These are phyloP conservation scores for Peribatodes rhomboidaria DNA, from an alignment of 2,888 invertebrate species.

Conservation along the genomic window DNA sequence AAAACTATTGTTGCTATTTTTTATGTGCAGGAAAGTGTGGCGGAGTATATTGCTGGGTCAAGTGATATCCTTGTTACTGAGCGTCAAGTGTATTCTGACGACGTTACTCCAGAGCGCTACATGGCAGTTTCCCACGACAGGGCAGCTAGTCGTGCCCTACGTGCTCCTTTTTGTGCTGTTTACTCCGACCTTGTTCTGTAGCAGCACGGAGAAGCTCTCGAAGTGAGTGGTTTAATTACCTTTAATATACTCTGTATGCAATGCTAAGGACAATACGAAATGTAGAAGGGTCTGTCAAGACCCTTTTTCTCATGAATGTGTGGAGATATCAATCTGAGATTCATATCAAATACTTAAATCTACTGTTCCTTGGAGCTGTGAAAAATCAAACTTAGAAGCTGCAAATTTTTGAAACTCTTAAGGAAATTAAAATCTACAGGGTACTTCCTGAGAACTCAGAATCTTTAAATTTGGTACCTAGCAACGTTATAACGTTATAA, in stretches of 20 bases:
- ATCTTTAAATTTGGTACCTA: too few relatives aligned
- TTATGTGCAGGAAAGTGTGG: conserved; percentile 89
- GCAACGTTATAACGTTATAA: background rate
- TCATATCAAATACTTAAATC: too few relatives aligned
- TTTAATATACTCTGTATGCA: background rate
- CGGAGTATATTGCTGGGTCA: conserved; percentile 91
- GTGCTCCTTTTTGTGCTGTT: conserved; percentile 91
- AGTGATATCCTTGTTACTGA: conserved; percentile 91
- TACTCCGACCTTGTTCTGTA: conserved; percentile 91
- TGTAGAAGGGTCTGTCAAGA: too few relatives aligned
- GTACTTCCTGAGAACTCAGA: too few relatives aligned
- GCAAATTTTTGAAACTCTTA: too few relatives aligned
- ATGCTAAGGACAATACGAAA: background rate
- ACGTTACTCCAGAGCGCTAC: conserved; percentile 90
- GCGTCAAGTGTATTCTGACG: conserved; percentile 91
- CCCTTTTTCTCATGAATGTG: too few relatives aligned
- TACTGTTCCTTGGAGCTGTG: too few relatives aligned
- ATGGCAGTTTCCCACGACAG: conserved; percentile 91
- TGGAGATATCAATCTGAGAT: too few relatives aligned
- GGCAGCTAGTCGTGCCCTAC: conserved; percentile 93
- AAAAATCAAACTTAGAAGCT: too few relatives aligned
- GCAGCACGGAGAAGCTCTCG: conserved; percentile 88
- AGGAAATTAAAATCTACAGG: too few relatives aligned
- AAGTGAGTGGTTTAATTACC: conserved; percentile 70
- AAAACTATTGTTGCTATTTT: conserved; percentile 18